Evolutionary conservation across 2,888 invertebrate species (phyloP).

Genomic region (Phymatocera aterrima): DNA sequence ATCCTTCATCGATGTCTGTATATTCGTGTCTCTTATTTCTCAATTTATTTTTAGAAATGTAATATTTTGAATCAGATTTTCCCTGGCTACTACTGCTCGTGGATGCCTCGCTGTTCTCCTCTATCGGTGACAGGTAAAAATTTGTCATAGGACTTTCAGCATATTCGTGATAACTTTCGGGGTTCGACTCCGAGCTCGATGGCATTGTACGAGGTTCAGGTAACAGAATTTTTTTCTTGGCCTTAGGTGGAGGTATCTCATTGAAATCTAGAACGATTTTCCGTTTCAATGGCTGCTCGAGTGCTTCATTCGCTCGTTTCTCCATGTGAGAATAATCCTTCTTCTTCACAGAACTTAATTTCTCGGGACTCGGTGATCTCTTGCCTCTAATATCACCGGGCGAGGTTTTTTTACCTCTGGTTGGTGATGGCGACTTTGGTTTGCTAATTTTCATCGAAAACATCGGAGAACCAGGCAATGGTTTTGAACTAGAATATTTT

Average conservation of each 20-base stretch:
- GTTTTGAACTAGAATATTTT: not conserved
- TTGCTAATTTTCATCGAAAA: not conserved
- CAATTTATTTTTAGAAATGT: conserved; percentile 30
- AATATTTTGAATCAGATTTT: conserved; percentile 50
- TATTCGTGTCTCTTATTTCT: conserved; percentile 31
- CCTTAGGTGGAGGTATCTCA: conserved; percentile 62
- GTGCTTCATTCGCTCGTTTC: not conserved
- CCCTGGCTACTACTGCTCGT: conserved; percentile 74
- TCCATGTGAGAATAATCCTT: conserved; percentile 23
- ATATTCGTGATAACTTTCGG: conserved; percentile 48
- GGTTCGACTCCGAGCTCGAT: conserved; percentile 44
- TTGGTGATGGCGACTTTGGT: conserved; percentile 54
- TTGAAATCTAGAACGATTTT: conserved; percentile 64
- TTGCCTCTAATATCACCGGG: not conserved
- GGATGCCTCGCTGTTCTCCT: conserved; percentile 78
- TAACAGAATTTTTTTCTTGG: conserved; percentile 20
- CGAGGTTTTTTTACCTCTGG: conserved; percentile 42
- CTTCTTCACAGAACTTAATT: conserved; percentile 5
- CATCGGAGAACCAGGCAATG: not conserved
- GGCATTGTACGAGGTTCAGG: conserved; percentile 44
- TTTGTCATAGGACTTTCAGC: conserved; percentile 56
- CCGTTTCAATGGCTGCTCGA: conserved; percentile 45
- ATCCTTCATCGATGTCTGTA: conserved; percentile 41
- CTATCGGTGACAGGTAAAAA: conserved; percentile 77
- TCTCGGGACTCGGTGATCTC: conserved; percentile 44